phyloP scores from a whole-genome alignment of 2,888 invertebrate species.

The Pantelozetes paolii region DNA sequence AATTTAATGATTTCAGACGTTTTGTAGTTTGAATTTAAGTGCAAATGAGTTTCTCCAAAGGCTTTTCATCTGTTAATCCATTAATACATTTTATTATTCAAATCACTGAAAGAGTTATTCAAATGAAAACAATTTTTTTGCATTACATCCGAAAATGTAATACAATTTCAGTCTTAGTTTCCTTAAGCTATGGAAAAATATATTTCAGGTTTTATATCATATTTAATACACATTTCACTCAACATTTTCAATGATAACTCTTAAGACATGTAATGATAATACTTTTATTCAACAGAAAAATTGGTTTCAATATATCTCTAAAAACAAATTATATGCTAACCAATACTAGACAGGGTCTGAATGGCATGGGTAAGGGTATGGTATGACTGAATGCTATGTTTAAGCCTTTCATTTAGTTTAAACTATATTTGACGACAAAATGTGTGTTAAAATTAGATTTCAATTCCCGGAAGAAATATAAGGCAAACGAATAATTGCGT shows the following conservation, averaged over 20 bases:
- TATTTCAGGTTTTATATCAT: too few relatives aligned
- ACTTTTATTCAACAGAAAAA: too few relatives aligned
- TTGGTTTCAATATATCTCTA: too few relatives aligned
- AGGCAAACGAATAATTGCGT: too few relatives aligned
- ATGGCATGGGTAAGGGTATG: neutral
- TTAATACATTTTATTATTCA: slow-evolving; percentile 24
- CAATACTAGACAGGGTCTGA: neutral
- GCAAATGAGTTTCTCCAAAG: neutral
- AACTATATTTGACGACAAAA: neutral
- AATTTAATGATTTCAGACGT: neutral
- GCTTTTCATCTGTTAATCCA: slow-evolving; percentile 3
- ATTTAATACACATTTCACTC: too few relatives aligned
- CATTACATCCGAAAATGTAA: neutral
- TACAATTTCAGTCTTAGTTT: neutral
- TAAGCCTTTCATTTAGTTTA: neutral
- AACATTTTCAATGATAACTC: too few relatives aligned
- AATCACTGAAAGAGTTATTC: slow-evolving; percentile 8
- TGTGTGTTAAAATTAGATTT: neutral
- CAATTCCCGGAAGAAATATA: neutral
- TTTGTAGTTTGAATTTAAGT: neutral
- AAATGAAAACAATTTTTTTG: neutral
- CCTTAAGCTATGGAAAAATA: neutral
- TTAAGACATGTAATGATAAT: too few relatives aligned
- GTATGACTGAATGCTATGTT: too few relatives aligned
- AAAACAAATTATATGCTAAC: neutral